These are phyloP conservation scores for Epinephelus awoara DNA, from an alignment of 2,797 vertebrate genomes.

Conservation along the genomic window DNA sequence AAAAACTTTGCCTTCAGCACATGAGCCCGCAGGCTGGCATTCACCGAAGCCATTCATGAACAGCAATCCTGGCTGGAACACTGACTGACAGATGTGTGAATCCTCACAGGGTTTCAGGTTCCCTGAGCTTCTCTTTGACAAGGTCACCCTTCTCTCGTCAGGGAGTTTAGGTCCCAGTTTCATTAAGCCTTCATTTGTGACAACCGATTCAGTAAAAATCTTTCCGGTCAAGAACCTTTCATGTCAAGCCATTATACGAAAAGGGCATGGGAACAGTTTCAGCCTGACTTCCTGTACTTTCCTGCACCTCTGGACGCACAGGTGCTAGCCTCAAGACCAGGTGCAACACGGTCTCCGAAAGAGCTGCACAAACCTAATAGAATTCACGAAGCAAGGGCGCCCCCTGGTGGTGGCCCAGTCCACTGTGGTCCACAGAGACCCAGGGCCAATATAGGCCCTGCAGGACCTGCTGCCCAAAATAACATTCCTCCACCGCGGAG, in stretches of 20 bases:
- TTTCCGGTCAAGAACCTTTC: conserved; percentile 16
- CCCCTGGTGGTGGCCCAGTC: conserved; percentile 81
- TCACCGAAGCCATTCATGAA: conserved; percentile 29
- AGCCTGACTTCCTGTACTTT: neutral
- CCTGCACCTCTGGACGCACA: conserved; percentile 11
- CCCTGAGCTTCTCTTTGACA: conserved; percentile 64
- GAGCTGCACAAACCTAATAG: conserved; percentile 5
- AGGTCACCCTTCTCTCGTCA: conserved; percentile 62
- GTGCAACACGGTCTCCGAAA: neutral
- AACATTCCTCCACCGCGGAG: conserved; percentile 85
- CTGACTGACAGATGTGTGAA: conserved; percentile 22
- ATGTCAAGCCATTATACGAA: neutral
- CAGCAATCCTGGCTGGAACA: conserved; percentile 8
- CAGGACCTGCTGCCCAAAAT: conserved; percentile 88
- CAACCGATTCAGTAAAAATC: conserved; percentile 33
- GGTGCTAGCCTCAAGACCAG: conserved; percentile 29
- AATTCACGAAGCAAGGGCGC: conserved; percentile 47
- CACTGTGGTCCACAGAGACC: conserved; percentile 81
- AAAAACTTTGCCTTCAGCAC: conserved; percentile 11
- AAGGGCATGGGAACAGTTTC: neutral
- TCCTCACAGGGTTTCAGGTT: conserved; percentile 42
- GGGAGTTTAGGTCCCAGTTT: conserved; percentile 76
- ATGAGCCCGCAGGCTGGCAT: neutral
- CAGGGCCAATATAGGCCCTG: conserved; percentile 87
- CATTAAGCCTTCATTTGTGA: conserved; percentile 68